phyloP scores from a whole-genome alignment of 2,888 invertebrate species.

The Amphipoea oculea region DNA sequence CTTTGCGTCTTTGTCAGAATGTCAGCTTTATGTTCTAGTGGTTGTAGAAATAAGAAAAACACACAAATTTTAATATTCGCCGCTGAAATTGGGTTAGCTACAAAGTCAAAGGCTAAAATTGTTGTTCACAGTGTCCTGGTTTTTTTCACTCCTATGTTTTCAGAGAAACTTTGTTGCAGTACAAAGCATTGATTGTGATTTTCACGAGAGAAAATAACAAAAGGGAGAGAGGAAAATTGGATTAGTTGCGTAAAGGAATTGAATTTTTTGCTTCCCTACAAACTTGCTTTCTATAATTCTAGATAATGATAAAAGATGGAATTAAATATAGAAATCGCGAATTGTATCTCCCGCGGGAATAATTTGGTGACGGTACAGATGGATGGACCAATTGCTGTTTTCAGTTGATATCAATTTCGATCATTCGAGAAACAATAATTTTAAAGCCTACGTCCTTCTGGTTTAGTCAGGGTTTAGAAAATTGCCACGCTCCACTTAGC shows the following conservation, averaged over 20 bases:
- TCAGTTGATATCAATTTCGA: conserved; percentile 43
- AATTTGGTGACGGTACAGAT: conserved; percentile 41
- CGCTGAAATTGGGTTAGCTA: conserved; percentile 40
- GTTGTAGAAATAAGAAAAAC: conserved; percentile 40
- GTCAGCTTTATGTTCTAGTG: conserved; percentile 17
- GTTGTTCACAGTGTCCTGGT: conserved; percentile 30
- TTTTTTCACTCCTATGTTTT: conserved; percentile 37
- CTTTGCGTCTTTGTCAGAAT: conserved; percentile 6
- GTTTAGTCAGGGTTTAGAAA: conserved; percentile 56
- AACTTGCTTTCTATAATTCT: conserved; percentile 19
- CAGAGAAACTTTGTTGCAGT: conserved; percentile 18
- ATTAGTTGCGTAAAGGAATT: conserved; percentile 17
- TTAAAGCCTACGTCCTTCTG: conserved; percentile 26
- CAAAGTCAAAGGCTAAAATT: conserved; percentile 59
- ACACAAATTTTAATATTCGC: conserved; percentile 47
- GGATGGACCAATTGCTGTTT: conserved; percentile 28
- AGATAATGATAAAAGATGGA: conserved; percentile 32
- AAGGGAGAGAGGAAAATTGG: conserved; percentile 18
- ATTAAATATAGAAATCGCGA: conserved; percentile 31
- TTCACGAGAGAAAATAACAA: conserved; percentile 16
- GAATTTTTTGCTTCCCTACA: not conserved
- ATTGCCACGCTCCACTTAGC: conserved; percentile 44
- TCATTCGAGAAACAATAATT: conserved; percentile 40
- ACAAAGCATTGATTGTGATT: conserved; percentile 41
- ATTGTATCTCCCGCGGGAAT: conserved; percentile 23